These are phyloP conservation scores for Pecten maximus DNA, from an alignment of 2,888 invertebrate genomes.

Conservation along the genomic window DNA sequence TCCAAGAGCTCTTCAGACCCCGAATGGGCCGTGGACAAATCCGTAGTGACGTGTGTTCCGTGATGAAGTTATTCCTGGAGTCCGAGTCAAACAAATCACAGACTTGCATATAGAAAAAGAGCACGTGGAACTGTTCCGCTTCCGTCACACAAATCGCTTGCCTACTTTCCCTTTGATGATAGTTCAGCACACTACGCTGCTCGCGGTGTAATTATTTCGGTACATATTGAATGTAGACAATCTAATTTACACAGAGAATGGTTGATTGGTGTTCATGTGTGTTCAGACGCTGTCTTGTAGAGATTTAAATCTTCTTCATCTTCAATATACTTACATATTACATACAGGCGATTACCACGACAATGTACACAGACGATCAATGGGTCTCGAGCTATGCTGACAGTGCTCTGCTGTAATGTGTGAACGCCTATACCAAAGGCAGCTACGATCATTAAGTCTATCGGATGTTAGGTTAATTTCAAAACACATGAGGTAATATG, in stretches of 20 bases:
- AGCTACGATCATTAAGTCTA: slow-evolving; percentile 8
- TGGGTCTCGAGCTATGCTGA: neutral
- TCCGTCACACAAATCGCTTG: slow-evolving; percentile 12
- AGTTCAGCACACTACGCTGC: neutral
- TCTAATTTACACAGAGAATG: neutral
- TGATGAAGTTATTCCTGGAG: slow-evolving; percentile 16
- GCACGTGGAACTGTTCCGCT: neutral
- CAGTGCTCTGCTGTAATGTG: neutral
- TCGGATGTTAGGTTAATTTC: slow-evolving; percentile 18
- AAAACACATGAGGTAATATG: slow-evolving; percentile 18
- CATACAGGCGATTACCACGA: neutral
- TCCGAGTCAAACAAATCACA: slow-evolving; percentile 20
- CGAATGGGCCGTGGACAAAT: slow-evolving; percentile 23
- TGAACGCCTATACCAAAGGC: neutral
- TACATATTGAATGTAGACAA: neutral
- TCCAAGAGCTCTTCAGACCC: slow-evolving; percentile 24
- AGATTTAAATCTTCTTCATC: neutral
- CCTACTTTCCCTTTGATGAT: slow-evolving; percentile 24
- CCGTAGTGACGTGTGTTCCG: neutral
- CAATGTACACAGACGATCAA: neutral
- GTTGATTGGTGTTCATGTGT: neutral
- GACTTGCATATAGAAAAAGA: slow-evolving; percentile 2
- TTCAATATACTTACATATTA: neutral
- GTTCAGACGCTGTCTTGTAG: neutral
- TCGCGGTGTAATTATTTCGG: neutral